Conservation (phyloP, 2,797 vertebrate species). For the Pelobates cultripes region DNA sequence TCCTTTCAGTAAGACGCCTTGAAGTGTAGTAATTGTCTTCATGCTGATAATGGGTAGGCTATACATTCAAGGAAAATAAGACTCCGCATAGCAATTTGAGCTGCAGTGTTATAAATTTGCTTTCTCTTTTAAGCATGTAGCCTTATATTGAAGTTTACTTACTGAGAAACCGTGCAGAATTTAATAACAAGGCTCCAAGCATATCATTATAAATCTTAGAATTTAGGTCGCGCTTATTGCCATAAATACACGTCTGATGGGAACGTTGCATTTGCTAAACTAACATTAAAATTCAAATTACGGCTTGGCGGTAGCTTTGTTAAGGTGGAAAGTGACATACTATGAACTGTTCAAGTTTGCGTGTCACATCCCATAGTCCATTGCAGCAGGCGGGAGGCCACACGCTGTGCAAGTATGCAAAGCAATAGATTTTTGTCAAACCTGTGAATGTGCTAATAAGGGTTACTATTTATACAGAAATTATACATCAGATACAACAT, state of each 20-base stretch:
- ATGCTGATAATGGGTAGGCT: slow-evolving; percentile 64
- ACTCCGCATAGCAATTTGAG: slow-evolving; percentile 58
- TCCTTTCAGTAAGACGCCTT: slow-evolving; percentile 70
- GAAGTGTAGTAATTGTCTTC: slow-evolving; percentile 59
- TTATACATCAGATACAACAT: neutral
- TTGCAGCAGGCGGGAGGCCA: neutral
- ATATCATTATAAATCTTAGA: slow-evolving; percentile 35
- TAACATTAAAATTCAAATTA: neutral
- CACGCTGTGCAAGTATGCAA: neutral
- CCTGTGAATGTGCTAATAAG: neutral
- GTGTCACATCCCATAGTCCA: neutral
- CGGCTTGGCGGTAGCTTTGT: neutral
- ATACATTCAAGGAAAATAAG: slow-evolving; percentile 59
- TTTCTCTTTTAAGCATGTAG: slow-evolving; percentile 55
- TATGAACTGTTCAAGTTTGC: neutral
- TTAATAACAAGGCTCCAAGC: slow-evolving; percentile 64
- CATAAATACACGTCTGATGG: slow-evolving; percentile 29
- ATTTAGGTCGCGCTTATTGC: neutral
- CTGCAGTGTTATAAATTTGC: slow-evolving; percentile 58
- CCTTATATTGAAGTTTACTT: slow-evolving; percentile 64
- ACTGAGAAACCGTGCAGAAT: slow-evolving; percentile 66
- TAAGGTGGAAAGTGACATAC: neutral
- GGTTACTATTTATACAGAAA: neutral
- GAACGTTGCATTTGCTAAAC: neutral
- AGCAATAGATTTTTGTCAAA: neutral